phyloP scores from a whole-genome alignment of 2,113 vertebrate genomes.

The Cyprinus carpio region DNA sequence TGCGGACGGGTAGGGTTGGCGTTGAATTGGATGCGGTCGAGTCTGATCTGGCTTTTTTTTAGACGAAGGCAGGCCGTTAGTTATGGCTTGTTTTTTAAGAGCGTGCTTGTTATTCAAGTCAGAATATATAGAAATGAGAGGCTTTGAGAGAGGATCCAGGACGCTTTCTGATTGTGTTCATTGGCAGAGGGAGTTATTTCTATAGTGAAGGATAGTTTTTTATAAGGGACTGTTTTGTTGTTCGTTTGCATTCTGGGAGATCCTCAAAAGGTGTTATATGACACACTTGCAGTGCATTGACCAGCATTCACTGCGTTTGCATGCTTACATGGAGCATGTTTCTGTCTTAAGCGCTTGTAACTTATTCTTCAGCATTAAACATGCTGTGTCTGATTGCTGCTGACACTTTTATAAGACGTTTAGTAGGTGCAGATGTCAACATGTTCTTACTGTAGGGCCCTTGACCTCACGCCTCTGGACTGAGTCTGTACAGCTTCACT shows the following conservation, averaged over 20 bases:
- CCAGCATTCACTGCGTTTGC: background rate
- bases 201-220: background rate
- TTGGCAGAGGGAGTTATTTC: conserved; percentile 1
- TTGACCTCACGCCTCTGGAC: background rate
- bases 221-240: background rate
- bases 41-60: too few relatives aligned
- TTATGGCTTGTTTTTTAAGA: conserved; percentile 19
- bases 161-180: background rate
- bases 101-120: conserved; percentile 1
- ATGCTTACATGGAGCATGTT: background rate
- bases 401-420: conserved; percentile 63
- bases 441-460: conserved; percentile 56
- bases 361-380: conserved; percentile 31
- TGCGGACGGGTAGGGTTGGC: conserved; percentile 38
- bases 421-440: conserved; percentile 65
- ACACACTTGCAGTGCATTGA: background rate
- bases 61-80: too few relatives aligned
- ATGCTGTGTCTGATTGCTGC: conserved; percentile 56
- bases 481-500: background rate
- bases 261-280: background rate
- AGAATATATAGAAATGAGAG: conserved; percentile 19
- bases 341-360: background rate
- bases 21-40: too few relatives aligned
- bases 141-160: background rate
- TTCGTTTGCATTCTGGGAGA: background rate